These are phyloP conservation scores for Podarcis siculus DNA, from an alignment of 2,797 vertebrate species.

Conservation along the genomic window DNA sequence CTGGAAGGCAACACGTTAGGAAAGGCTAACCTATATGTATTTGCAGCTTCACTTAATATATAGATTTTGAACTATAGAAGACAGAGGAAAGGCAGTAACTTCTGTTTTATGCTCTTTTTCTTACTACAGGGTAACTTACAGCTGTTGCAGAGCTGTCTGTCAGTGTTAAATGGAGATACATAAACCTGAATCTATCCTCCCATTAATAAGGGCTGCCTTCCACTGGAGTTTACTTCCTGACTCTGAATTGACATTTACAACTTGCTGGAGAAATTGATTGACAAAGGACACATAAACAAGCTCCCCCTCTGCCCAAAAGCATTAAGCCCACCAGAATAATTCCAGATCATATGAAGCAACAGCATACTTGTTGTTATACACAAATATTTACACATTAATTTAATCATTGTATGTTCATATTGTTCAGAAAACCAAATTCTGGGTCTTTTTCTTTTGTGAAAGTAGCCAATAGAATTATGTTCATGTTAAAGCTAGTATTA, in stretches of 20 bases:
- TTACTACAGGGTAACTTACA: constrained; percentile 93
- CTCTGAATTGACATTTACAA: constrained; percentile 75
- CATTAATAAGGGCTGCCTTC: constrained; percentile 84
- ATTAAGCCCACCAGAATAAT: constrained; percentile 66
- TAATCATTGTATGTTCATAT: constrained; percentile 71
- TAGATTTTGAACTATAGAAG: not conserved
- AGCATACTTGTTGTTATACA: constrained; percentile 49
- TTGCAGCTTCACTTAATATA: not conserved
- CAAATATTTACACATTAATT: constrained; percentile 64
- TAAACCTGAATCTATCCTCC: constrained; percentile 79
- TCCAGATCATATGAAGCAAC: constrained; percentile 60
- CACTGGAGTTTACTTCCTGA: constrained; percentile 78
- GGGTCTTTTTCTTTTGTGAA: constrained; percentile 65
- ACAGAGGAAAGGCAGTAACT: constrained; percentile 26
- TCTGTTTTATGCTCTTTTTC: constrained; percentile 39
- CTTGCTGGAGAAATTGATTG: constrained; percentile 76
- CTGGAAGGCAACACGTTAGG: too few species aligned
- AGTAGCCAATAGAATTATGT: constrained; percentile 77
- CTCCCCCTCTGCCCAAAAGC: constrained; percentile 56
- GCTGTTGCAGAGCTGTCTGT: constrained; percentile 95
- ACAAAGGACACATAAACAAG: constrained; percentile 78
- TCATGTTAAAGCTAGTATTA: constrained; percentile 74
- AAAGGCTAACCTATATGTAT: not conserved
- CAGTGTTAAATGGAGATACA: constrained; percentile 93
- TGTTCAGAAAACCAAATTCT: constrained; percentile 75